Evolutionary conservation across 2,888 invertebrate species (phyloP).

Genomic region (Osedax fenrisi): DNA sequence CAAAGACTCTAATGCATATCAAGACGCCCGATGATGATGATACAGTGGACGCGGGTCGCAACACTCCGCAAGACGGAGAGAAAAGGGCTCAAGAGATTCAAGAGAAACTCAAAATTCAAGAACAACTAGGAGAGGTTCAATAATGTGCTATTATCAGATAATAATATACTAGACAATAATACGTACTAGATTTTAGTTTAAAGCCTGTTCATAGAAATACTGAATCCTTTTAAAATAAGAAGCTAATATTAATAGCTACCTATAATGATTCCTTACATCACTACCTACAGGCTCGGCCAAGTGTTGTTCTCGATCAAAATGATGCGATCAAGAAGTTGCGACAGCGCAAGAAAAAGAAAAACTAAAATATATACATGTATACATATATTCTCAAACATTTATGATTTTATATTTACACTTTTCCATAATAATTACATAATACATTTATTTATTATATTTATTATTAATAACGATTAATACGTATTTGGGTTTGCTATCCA

Average conservation of each 20-base stretch:
- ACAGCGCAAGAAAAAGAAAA: not conserved
- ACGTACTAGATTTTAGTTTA: too few relatives aligned
- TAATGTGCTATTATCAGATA: not conserved
- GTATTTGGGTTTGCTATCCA: too few relatives aligned
- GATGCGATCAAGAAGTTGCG: not conserved
- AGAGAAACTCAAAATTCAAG: not conserved
- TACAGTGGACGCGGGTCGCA: not conserved
- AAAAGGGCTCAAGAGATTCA: not conserved
- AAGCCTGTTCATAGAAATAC: too few relatives aligned
- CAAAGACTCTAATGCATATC: slow-evolving; percentile 33
- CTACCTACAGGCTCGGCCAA: not conserved
- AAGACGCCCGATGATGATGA: not conserved
- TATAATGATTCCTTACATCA: not conserved
- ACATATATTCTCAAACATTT: too few relatives aligned
- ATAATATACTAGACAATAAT: too few relatives aligned
- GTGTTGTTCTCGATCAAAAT: not conserved
- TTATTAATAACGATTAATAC: too few relatives aligned
- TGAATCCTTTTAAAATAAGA: not conserved
- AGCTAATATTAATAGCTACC: not conserved
- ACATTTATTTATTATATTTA: too few relatives aligned
- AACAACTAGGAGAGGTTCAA: not conserved
- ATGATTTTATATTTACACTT: too few relatives aligned
- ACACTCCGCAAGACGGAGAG: not conserved
- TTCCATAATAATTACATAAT: too few relatives aligned
- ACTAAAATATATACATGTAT: too few relatives aligned